Percentiles rank a stretch among this genome's conserved stretches.
These are phyloP conservation scores for Ophiodon elongatus DNA, from an alignment of 2,113 vertebrate genomes.

Conservation along the genomic window DNA sequence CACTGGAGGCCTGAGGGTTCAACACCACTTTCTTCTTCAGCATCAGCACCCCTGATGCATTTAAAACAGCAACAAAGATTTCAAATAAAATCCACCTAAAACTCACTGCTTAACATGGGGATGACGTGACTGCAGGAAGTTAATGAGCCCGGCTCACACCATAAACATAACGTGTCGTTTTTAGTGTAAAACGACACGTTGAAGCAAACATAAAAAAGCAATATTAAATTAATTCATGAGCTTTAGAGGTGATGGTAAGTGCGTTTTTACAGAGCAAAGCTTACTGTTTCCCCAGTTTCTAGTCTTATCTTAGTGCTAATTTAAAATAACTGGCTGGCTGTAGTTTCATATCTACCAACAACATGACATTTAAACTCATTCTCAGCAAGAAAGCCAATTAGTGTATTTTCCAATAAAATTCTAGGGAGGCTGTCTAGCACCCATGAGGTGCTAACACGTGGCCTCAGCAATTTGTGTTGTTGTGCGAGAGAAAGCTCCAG, in stretches of 20 bases:
- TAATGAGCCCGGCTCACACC: background rate
- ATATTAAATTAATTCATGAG: background rate
- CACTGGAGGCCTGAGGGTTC: too few species aligned
- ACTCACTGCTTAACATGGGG: too few species aligned
- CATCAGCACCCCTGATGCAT: too few species aligned
- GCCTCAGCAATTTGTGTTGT: conserved; percentile 24
- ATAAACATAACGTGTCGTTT: background rate
- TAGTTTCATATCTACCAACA: background rate
- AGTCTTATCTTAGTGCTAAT: background rate
- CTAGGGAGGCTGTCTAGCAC: background rate
- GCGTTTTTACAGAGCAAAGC: background rate
- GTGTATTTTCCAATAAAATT: background rate
- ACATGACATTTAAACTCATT: conserved; percentile 3
- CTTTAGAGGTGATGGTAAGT: background rate
- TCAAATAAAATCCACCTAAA: too few species aligned
- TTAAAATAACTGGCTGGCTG: background rate
- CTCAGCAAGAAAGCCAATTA: background rate
- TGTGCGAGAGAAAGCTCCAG: conserved; percentile 27
- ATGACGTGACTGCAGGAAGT: background rate
- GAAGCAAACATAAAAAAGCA: too few species aligned
- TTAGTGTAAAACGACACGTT: too few species aligned
- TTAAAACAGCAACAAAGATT: too few species aligned
- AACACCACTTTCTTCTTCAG: too few species aligned
- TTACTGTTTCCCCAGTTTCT: background rate
- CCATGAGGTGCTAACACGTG: conserved; percentile 16